These are phyloP conservation scores for Andrena bucephala DNA, from an alignment of 2,888 invertebrate genomes.

Conservation along the genomic window DNA sequence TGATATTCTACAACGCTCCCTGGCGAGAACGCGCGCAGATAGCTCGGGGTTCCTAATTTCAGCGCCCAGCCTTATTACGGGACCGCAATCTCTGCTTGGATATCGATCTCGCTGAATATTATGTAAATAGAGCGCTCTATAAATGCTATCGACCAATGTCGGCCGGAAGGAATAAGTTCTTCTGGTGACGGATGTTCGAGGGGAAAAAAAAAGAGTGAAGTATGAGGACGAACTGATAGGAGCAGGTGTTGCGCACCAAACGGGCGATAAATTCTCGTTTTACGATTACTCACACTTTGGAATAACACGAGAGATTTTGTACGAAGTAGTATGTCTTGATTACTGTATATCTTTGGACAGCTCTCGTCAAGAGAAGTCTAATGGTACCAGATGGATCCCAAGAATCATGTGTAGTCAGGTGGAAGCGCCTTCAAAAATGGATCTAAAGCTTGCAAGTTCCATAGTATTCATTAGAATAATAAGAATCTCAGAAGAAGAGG, in stretches of 20 bases:
- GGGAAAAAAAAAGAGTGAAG: background rate
- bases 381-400: no score
- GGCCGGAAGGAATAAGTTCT: background rate
- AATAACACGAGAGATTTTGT: no score
- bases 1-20: constrained; percentile 23
- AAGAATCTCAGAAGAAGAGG: no score
- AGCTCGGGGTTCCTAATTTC: constrained; percentile 55
- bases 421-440: no score
- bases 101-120: constrained; percentile 57
- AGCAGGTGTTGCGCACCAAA: constrained; percentile 12
- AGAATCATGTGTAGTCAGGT: no score
- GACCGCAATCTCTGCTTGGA: constrained; percentile 49
- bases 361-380: no score
- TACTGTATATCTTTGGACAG: no score
- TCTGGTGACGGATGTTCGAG: background rate
- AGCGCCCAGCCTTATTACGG: constrained; percentile 28
- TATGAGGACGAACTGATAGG: background rate
- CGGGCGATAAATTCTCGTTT: background rate
- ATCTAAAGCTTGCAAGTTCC: no score
- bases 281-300: background rate
- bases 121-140: constrained; percentile 51
- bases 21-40: constrained; percentile 30
- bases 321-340: no score
- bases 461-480: no score
- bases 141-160: background rate